These are phyloP conservation scores for Oscheius sp. DNA, from an alignment of 1,140 invertebrate species.

Conservation along the genomic window DNA sequence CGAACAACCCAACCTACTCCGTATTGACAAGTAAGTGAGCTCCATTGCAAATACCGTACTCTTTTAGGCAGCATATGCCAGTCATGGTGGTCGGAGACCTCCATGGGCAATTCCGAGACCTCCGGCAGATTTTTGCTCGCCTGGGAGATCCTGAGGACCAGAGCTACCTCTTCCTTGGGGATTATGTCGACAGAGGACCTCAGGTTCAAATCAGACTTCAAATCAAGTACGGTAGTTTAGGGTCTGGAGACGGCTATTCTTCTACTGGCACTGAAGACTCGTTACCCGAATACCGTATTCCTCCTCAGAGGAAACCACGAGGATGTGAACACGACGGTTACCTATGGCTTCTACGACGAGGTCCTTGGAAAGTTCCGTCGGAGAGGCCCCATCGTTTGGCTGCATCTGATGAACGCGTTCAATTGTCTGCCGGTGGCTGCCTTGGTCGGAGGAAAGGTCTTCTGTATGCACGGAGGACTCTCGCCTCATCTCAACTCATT, in stretches of 20 bases:
- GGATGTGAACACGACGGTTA: constrained; percentile 95
- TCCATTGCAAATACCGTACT: background rate
- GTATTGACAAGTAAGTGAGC: constrained; percentile 71
- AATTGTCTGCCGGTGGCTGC: constrained; percentile 36
- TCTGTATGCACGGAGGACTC: constrained; percentile 95
- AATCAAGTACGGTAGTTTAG: no score
- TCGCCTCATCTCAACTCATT: constrained; percentile 85
- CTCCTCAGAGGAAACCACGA: constrained; percentile 90
- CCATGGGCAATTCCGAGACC: constrained; percentile 33
- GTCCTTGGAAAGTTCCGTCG: constrained; percentile 25
- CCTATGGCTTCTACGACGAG: constrained; percentile 90
- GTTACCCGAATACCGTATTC: constrained; percentile 83
- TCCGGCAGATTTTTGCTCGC: constrained; percentile 31
- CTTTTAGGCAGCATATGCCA: constrained; percentile 64
- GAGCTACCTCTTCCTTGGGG: constrained; percentile 43
- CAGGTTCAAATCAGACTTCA: no score
- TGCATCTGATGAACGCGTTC: constrained; percentile 36
- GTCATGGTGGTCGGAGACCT: constrained; percentile 93
- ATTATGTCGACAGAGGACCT: constrained; percentile 44
- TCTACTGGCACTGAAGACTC: constrained; percentile 42
- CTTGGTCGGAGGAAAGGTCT: constrained; percentile 86
- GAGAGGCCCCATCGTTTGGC: constrained; percentile 18
- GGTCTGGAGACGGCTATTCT: constrained; percentile 34
- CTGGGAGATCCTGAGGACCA: constrained; percentile 15
- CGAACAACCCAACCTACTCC: constrained; percentile 90